These are phyloP conservation scores for Melieria picta DNA, from an alignment of 2,888 invertebrate species.

Conservation along the genomic window DNA sequence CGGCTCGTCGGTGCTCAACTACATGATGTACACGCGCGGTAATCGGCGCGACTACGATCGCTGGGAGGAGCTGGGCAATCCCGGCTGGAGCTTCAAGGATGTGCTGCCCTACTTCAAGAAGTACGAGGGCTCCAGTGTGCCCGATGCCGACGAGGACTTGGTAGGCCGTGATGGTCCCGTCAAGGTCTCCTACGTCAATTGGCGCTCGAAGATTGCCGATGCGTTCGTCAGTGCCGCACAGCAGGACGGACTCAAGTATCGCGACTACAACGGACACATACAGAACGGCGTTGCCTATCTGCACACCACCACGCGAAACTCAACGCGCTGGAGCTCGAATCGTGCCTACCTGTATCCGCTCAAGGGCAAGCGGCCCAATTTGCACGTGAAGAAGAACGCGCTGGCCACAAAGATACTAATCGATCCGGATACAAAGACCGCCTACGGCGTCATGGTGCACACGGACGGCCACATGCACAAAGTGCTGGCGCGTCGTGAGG, in stretches of 20 bases:
- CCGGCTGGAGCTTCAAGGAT: slow-evolving; percentile 78
- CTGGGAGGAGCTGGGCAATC: slow-evolving; percentile 78
- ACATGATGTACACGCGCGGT: slow-evolving; percentile 83
- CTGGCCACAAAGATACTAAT: slow-evolving; percentile 70
- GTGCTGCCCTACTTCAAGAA: slow-evolving; percentile 82
- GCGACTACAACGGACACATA: slow-evolving; percentile 75
- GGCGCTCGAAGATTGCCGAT: slow-evolving; percentile 70
- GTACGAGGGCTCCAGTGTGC: slow-evolving; percentile 76
- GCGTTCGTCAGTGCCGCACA: slow-evolving; percentile 74
- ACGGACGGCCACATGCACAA: slow-evolving; percentile 65
- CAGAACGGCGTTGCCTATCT: slow-evolving; percentile 73
- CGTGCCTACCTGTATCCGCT: slow-evolving; percentile 71
- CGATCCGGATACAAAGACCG: slow-evolving; percentile 65
- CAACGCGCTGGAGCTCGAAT: slow-evolving; percentile 71
- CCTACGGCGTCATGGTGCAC: slow-evolving; percentile 70
- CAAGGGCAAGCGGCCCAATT: slow-evolving; percentile 68
- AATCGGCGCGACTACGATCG: slow-evolving; percentile 77
- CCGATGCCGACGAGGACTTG: slow-evolving; percentile 65
- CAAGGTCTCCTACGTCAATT: slow-evolving; percentile 70
- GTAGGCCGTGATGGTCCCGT: slow-evolving; percentile 71
- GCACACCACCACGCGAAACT: slow-evolving; percentile 72
- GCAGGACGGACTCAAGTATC: slow-evolving; percentile 72
- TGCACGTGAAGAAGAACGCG: slow-evolving; percentile 70
- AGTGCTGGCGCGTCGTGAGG: slow-evolving; percentile 72
- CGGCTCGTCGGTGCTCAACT: slow-evolving; percentile 82